These are phyloP conservation scores for Hemibagrus guttatus DNA, from an alignment of 2,797 vertebrate species.

Conservation along the genomic window DNA sequence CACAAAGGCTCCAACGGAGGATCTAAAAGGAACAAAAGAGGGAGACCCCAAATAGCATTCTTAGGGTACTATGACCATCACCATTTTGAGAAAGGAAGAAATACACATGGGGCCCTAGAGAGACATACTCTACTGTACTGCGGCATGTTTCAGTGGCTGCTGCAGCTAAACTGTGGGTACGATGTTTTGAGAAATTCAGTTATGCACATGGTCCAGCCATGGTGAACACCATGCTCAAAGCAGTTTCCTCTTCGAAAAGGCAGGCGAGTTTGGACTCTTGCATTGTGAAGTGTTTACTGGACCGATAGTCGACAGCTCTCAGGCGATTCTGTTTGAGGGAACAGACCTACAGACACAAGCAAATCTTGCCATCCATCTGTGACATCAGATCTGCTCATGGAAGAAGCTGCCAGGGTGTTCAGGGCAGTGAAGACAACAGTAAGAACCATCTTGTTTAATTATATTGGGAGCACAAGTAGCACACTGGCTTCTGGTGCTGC, in stretches of 20 bases:
- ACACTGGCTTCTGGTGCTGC: neutral
- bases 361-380: neutral
- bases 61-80: neutral
- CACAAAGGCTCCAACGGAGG: neutral
- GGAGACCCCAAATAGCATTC: neutral
- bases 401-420: neutral
- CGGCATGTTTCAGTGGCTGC: neutral
- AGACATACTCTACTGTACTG: neutral
- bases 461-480: neutral
- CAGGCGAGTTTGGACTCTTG: neutral
- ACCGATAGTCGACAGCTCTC: no score
- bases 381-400: neutral
- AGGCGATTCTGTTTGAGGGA: neutral
- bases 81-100: neutral
- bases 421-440: neutral
- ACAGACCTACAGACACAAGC: neutral
- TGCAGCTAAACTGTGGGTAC: neutral
- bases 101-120: neutral
- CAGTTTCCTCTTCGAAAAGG: neutral
- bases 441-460: neutral
- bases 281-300: neutral
- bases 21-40: neutral
- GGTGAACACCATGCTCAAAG: neutral
- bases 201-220: neutral
- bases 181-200: neutral